Conservation (phyloP, 2,113 vertebrate genomes). For the Dromas ardeola region DNA sequence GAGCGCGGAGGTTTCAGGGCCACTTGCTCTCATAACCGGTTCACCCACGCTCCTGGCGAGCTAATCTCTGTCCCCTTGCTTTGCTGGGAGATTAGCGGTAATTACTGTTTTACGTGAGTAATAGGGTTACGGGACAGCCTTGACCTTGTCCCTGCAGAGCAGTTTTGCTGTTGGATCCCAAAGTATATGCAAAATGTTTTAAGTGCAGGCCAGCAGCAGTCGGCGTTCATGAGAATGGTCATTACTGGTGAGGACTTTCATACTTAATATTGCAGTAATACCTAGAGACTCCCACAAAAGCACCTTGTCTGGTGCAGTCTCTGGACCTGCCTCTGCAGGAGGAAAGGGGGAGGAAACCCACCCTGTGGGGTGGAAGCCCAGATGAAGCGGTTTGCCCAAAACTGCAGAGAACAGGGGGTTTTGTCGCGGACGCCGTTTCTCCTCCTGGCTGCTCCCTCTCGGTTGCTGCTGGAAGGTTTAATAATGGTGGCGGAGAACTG, state of each 20-base stretch:
- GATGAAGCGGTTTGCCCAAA: not conserved
- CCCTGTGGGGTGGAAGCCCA: not conserved
- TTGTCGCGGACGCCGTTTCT: not conserved
- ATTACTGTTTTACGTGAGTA: not conserved
- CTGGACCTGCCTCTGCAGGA: not conserved
- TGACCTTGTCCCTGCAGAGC: not conserved
- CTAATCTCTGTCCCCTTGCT: not conserved
- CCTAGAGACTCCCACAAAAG: not conserved
- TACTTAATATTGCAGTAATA: not conserved
- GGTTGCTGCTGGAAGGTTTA: not conserved
- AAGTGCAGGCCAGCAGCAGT: not conserved
- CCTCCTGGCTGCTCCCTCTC: not conserved
- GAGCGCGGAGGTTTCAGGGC: not conserved
- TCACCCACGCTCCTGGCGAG: not conserved
- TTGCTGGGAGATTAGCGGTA: not conserved
- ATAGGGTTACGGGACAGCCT: not conserved
- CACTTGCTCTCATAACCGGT: not conserved
- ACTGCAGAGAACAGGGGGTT: not conserved
- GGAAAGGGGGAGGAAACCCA: not conserved
- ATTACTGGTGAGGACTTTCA: not conserved
- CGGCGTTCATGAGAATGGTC: not conserved
- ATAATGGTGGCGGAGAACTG: rapidly evolving
- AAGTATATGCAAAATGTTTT: rapidly evolving
- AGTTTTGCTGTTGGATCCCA: not conserved
- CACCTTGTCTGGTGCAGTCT: too few relatives aligned